Conservation (phyloP, 2,888 invertebrate species). For the Tinea semifulvella region DNA sequence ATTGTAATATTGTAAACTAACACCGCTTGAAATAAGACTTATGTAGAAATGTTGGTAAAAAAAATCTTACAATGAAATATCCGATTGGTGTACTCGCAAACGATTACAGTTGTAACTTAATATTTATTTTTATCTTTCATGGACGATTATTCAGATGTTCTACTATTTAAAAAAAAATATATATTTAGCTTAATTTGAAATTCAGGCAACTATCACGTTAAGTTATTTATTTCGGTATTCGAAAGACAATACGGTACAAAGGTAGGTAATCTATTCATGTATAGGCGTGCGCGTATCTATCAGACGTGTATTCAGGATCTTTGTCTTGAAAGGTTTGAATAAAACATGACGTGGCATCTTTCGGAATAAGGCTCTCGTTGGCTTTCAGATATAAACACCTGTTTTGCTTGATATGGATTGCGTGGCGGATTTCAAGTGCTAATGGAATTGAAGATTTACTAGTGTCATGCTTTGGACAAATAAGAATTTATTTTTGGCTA, state of each 20-base stretch:
- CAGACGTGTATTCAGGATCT: slow-evolving; percentile 37
- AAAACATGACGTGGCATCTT: slow-evolving; percentile 45
- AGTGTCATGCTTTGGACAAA: not conserved
- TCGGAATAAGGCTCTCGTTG: slow-evolving; percentile 25
- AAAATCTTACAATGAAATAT: too few species aligned
- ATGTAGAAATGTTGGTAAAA: too few species aligned
- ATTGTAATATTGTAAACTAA: too few species aligned
- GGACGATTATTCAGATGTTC: too few species aligned
- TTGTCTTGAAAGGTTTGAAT: slow-evolving; percentile 48
- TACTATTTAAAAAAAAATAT: too few species aligned
- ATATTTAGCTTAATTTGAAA: not conserved
- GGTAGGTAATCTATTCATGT: slow-evolving; percentile 39
- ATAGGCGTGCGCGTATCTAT: slow-evolving; percentile 26
- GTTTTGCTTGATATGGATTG: not conserved
- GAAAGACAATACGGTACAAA: slow-evolving; percentile 7
- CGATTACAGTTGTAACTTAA: too few species aligned
- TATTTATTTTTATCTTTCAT: too few species aligned
- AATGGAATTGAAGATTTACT: not conserved
- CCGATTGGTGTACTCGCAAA: too few species aligned
- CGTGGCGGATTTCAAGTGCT: not conserved
- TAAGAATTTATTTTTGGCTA: not conserved
- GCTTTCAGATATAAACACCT: slow-evolving; percentile 30
- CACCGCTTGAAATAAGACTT: too few species aligned
- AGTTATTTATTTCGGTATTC: slow-evolving; percentile 2
- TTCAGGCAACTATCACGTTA: slow-evolving; percentile 2